Evolutionary conservation across 92 coral and sea anemone genomes (phyloP).

Genomic region (Umimayanthus chanpuru): DNA sequence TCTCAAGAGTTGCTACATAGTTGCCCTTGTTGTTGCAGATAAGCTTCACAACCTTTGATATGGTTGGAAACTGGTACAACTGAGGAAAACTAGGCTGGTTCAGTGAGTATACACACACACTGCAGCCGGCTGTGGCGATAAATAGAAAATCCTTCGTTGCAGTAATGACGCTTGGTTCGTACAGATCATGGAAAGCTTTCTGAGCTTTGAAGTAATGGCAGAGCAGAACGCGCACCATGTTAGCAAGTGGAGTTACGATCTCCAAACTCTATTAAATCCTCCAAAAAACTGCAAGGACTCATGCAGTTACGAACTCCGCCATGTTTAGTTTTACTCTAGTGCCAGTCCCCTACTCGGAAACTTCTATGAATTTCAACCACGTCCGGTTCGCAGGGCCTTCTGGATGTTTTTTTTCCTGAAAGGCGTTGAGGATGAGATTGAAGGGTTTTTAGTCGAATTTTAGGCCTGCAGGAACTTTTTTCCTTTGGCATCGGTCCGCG

Average conservation of each 20-base stretch:
- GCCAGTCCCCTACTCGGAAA: background rate
- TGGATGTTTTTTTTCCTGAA: too few relatives aligned
- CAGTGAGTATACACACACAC: constrained; percentile 84
- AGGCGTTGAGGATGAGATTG: too few relatives aligned
- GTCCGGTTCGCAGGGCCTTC: too few relatives aligned
- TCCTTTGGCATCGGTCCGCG: too few relatives aligned
- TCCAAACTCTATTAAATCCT: background rate
- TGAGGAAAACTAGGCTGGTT: constrained; percentile 80
- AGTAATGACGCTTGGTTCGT: constrained; percentile 71
- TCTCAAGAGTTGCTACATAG: constrained; percentile 81
- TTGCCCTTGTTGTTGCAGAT: constrained; percentile 81
- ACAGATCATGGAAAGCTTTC: constrained; percentile 82
- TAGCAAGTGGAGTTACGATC: background rate
- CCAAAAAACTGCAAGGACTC: background rate
- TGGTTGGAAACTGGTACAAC: constrained; percentile 83
- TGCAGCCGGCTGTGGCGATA: constrained; percentile 73
- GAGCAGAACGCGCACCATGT: constrained; percentile 94
- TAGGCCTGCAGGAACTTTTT: too few relatives aligned
- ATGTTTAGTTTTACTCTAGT: background rate
- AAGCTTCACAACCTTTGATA: constrained; percentile 78
- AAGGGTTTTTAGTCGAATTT: too few relatives aligned
- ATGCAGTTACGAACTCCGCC: background rate
- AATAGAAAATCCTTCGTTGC: constrained; percentile 78
- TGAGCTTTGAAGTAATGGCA: constrained; percentile 91
- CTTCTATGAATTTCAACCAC: too few relatives aligned